Conservation (phyloP, 2,797 vertebrate species). For the Rhinella marina region DNA sequence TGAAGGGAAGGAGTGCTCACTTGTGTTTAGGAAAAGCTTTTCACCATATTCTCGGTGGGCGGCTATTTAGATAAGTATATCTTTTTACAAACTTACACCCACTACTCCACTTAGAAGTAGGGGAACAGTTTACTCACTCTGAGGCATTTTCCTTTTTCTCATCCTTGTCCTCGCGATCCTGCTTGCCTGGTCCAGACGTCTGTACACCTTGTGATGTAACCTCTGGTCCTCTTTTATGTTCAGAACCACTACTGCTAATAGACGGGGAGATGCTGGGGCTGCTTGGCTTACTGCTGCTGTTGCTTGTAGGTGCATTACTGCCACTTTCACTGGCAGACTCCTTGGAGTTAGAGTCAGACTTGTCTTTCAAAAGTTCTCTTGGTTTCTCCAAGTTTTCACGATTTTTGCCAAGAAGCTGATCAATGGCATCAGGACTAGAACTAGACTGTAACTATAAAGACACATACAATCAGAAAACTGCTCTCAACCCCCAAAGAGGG, state of each 20-base stretch:
- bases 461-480: background rate
- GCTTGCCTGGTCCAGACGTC: constrained; percentile 87
- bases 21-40: no score
- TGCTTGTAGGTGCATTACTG: constrained; percentile 71
- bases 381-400: constrained; percentile 88
- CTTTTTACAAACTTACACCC: no score
- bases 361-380: constrained; percentile 88
- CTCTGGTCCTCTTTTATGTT: constrained; percentile 91
- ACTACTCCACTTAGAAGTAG: no score
- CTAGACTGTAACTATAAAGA: constrained; percentile 89
- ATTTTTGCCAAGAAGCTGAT: constrained; percentile 88
- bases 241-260: constrained; percentile 76
- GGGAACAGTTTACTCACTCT: constrained; percentile 81
- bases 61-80: no score
- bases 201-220: constrained; percentile 96
- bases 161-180: constrained; percentile 90
- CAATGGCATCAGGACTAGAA: constrained; percentile 87
- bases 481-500: background rate
- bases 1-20: no score
- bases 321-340: constrained; percentile 76
- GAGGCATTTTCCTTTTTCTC: constrained; percentile 91
- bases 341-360: constrained; percentile 78
- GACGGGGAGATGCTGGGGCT: constrained; percentile 88
- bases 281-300: constrained; percentile 81
- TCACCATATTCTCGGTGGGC: no score